A percentile compares a stretch with the other conserved stretches of the same genome.
phyloP scores from a whole-genome alignment of 1,140 invertebrate genomes.

The Wiebesia pumilae region DNA sequence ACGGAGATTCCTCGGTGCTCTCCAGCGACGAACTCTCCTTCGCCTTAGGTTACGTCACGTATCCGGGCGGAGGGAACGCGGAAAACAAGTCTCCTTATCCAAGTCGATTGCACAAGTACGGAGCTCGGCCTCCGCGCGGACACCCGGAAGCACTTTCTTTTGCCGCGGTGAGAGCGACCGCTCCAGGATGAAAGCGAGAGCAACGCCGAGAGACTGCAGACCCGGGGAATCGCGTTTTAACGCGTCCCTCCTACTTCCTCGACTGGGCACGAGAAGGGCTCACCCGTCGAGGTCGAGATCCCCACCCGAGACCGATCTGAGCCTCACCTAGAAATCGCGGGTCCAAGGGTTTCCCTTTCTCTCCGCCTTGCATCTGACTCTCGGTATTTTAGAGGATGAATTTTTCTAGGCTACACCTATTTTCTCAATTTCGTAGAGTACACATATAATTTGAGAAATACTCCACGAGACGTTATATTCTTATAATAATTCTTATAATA shows the following conservation, averaged over 20 bases:
- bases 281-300: too few relatives aligned
- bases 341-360: too few relatives aligned
- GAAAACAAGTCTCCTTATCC: not conserved
- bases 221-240: not conserved
- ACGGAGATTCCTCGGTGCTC: not conserved
- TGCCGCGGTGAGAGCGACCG: not conserved
- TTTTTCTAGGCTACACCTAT: too few relatives aligned
- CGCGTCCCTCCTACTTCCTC: not conserved
- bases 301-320: too few relatives aligned
- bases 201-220: not conserved
- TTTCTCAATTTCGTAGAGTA: too few relatives aligned
- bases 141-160: conserved; percentile 67
- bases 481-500: too few relatives aligned
- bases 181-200: not conserved
- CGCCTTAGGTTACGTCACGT: not conserved
- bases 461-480: too few relatives aligned
- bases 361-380: too few relatives aligned
- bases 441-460: too few relatives aligned
- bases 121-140: not conserved
- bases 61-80: not conserved
- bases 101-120: conserved; percentile 22
- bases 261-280: not conserved
- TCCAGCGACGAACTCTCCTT: not conserved
- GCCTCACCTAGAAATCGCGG: too few relatives aligned
- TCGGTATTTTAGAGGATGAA: too few relatives aligned